These are phyloP conservation scores for Epinotia demarniana DNA, from an alignment of 2,888 invertebrate genomes.

Conservation along the genomic window DNA sequence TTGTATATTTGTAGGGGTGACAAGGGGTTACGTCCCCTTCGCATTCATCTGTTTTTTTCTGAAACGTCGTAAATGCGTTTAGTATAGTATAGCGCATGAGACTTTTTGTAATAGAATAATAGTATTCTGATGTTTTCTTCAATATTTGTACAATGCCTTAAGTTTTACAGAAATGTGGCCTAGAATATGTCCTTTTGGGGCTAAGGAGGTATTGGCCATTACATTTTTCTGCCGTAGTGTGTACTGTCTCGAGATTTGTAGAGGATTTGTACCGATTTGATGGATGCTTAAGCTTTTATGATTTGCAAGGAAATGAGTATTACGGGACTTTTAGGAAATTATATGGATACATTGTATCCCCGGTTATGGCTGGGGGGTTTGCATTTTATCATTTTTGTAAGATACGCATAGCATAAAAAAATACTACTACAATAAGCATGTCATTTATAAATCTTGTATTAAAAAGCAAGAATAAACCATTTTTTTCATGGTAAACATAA, in stretches of 20 bases:
- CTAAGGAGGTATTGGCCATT: background rate
- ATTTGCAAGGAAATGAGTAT: slow-evolving; percentile 43
- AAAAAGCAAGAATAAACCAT: no score
- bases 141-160: background rate
- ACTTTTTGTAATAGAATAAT: background rate
- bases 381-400: slow-evolving; percentile 19
- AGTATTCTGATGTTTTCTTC: background rate
- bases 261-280: slow-evolving; percentile 42
- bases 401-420: background rate
- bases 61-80: background rate
- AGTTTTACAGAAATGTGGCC: background rate
- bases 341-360: slow-evolving; percentile 27
- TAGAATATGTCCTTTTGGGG: background rate
- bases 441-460: no score
- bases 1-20: slow-evolving; percentile 49
- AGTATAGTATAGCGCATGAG: background rate
- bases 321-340: slow-evolving; percentile 28
- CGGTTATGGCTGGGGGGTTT: slow-evolving; percentile 13
- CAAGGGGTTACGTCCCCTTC: slow-evolving; percentile 57
- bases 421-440: background rate
- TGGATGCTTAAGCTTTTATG: slow-evolving; percentile 41
- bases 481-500: no score
- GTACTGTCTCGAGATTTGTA: slow-evolving; percentile 36
- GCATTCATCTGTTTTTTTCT: background rate
- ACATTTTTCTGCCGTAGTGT: slow-evolving; percentile 35